Evolutionary conservation across 2,888 invertebrate species (phyloP).

Genomic region (Pandemis cinnamomeana): DNA sequence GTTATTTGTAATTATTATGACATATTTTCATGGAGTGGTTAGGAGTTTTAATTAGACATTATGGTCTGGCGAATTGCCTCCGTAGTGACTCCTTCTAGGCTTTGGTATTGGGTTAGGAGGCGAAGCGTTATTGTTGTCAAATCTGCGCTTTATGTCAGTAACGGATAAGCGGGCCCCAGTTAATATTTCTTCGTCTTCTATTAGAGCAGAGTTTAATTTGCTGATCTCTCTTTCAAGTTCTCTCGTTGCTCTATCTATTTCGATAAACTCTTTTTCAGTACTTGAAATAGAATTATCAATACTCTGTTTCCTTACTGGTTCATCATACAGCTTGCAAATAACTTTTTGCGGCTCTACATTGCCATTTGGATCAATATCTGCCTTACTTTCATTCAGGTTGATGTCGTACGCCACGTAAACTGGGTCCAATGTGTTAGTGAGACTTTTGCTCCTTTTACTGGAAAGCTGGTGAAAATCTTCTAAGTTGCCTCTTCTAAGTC

Average conservation of each 20-base stretch:
- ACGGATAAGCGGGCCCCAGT: constrained; percentile 68
- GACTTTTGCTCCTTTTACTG: constrained; percentile 77
- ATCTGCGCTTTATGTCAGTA: constrained; percentile 80
- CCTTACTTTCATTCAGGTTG: constrained; percentile 67
- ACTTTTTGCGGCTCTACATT: constrained; percentile 74
- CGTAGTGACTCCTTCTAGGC: constrained; percentile 82
- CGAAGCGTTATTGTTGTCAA: constrained; percentile 78
- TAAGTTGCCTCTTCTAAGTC: constrained; percentile 73
- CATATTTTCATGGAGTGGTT: background rate
- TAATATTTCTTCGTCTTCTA: constrained; percentile 69
- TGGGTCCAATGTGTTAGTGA: constrained; percentile 66
- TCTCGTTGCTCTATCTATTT: constrained; percentile 77
- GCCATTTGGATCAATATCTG: constrained; percentile 64
- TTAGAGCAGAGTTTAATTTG: constrained; percentile 77
- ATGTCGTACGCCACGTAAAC: constrained; percentile 71
- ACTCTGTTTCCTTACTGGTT: constrained; percentile 68
- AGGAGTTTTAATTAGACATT: constrained; percentile 7
- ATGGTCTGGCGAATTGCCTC: constrained; percentile 58
- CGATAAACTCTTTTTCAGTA: constrained; percentile 78
- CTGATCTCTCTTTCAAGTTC: constrained; percentile 78
- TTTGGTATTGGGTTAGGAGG: constrained; percentile 85
- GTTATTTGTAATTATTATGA: constrained; percentile 7
- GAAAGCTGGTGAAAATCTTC: constrained; percentile 73
- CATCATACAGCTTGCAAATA: constrained; percentile 73
- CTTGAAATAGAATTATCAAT: constrained; percentile 74